A percentile compares a stretch with the other conserved stretches of the same genome.
Evolutionary conservation across 1,140 invertebrate genomes (phyloP).

Genomic region (Lasaia peninsularis): DNA sequence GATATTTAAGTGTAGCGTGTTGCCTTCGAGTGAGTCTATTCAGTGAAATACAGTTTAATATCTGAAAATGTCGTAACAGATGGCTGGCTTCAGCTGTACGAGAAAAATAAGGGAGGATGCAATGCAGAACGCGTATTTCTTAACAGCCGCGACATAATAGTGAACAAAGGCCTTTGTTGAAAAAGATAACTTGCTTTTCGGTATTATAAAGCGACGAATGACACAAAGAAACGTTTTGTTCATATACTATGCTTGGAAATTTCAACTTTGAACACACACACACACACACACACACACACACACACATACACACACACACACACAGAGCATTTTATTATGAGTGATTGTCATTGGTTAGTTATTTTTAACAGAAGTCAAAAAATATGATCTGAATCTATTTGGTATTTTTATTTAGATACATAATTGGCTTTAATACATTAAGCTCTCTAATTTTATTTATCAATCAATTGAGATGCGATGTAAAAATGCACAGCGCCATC

Average conservation of each 20-base stretch:
- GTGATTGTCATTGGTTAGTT: too few species aligned
- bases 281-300: too few species aligned
- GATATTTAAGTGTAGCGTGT: not conserved
- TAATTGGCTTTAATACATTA: too few species aligned
- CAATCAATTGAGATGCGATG: too few species aligned
- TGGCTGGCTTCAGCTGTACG: not conserved
- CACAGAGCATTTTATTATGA: too few species aligned
- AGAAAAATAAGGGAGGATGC: conserved; percentile 1
- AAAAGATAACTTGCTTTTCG: conserved; percentile 3
- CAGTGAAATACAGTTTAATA: conserved; percentile 8
- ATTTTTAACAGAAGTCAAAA: too few species aligned
- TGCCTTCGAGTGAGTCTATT: conserved; percentile 2
- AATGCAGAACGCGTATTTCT: conserved; percentile 8
- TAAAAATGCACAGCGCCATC: too few species aligned
- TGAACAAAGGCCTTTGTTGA: not conserved
- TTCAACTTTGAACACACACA: too few species aligned
- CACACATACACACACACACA: too few species aligned
- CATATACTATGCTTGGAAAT: not conserved
- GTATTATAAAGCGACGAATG: not conserved
- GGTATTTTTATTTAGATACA: too few species aligned
- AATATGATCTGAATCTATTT: too few species aligned
- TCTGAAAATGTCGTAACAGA: conserved; percentile 10
- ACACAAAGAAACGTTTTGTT: not conserved
- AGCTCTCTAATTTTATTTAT: too few species aligned
- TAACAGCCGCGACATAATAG: not conserved